Percentiles rank a stretch among this genome's conserved stretches.
Evolutionary conservation across 2,113 vertebrate species (phyloP).

Genomic region (Menidia beryllina): DNA sequence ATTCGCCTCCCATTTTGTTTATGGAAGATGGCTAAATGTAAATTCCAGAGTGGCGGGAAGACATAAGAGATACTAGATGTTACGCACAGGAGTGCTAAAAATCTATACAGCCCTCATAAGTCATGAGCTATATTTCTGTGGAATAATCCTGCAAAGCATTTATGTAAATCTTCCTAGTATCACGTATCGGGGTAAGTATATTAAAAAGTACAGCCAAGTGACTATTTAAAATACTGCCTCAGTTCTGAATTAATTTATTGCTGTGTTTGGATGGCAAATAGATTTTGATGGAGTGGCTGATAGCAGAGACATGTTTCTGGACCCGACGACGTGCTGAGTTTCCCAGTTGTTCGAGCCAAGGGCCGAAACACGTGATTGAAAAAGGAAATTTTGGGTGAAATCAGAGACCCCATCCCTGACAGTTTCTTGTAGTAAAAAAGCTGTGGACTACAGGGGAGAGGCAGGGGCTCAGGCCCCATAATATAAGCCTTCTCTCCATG

Average conservation of each 20-base stretch:
- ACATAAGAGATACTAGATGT: constrained; percentile 49
- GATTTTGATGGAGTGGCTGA: constrained; percentile 69
- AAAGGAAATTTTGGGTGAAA: constrained; percentile 55
- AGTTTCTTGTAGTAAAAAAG: constrained; percentile 70
- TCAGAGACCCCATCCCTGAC: constrained; percentile 54
- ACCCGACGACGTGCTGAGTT: constrained; percentile 60
- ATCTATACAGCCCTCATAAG: constrained; percentile 52
- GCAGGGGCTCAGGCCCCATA: constrained; percentile 69
- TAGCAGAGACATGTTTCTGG: constrained; percentile 62
- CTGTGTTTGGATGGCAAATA: constrained; percentile 64
- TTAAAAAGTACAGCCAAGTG: constrained; percentile 42
- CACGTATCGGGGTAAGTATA: constrained; percentile 57
- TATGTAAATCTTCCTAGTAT: constrained; percentile 60
- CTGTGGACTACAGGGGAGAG: constrained; percentile 69
- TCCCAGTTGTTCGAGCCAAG: constrained; percentile 52
- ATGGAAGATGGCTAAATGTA: constrained; percentile 32
- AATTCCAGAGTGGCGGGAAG: constrained; percentile 22
- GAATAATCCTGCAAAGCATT: constrained; percentile 50
- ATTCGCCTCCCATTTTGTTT: constrained; percentile 38
- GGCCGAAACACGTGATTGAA: constrained; percentile 63
- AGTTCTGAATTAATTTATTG: constrained; percentile 58
- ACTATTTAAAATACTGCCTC: constrained; percentile 50
- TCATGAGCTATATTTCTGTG: constrained; percentile 34
- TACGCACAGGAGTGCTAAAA: constrained; percentile 27
- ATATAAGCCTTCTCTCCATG: constrained; percentile 77